These are phyloP conservation scores for Ornithorhynchus anatinus DNA, from an alignment of 2,113 vertebrate species.

Conservation along the genomic window DNA sequence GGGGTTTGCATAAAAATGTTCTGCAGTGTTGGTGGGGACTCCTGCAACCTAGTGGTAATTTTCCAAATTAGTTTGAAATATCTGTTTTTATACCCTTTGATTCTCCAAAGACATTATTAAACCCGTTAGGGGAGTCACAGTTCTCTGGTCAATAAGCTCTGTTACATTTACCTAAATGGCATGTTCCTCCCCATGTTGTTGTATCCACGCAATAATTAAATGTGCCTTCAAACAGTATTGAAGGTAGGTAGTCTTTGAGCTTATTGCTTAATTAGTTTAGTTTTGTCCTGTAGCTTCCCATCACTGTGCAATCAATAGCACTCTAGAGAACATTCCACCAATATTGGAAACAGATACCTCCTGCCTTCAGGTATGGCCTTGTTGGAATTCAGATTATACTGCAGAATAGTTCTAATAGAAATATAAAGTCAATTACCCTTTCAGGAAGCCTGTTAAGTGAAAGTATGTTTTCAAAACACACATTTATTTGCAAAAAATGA, in stretches of 20 bases:
- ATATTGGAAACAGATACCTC: constrained; percentile 66
- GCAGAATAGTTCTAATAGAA: constrained; percentile 39
- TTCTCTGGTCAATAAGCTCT: constrained; percentile 19
- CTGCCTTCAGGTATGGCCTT: constrained; percentile 27
- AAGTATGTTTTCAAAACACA: constrained; percentile 29
- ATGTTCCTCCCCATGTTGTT: constrained; percentile 13
- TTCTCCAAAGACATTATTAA: background rate
- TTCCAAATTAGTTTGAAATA: constrained; percentile 1
- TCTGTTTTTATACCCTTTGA: constrained; percentile 1
- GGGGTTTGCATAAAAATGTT: too few species aligned
- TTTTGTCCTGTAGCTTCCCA: constrained; percentile 60
- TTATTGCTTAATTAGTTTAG: constrained; percentile 73
- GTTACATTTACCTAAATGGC: constrained; percentile 38
- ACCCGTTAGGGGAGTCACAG: constrained; percentile 23
- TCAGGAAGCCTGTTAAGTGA: constrained; percentile 53
- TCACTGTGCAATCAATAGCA: constrained; percentile 53
- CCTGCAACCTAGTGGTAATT: too few species aligned
- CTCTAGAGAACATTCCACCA: constrained; percentile 58
- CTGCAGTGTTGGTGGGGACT: too few species aligned
- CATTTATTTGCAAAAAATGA: constrained; percentile 5
- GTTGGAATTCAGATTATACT: constrained; percentile 16
- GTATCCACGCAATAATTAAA: constrained; percentile 55
- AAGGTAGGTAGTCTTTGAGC: constrained; percentile 48
- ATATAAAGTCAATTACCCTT: constrained; percentile 53
- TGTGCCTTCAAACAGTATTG: constrained; percentile 54